phyloP scores from a whole-genome alignment of 2,888 invertebrate species.

The Tipula lateralis region DNA sequence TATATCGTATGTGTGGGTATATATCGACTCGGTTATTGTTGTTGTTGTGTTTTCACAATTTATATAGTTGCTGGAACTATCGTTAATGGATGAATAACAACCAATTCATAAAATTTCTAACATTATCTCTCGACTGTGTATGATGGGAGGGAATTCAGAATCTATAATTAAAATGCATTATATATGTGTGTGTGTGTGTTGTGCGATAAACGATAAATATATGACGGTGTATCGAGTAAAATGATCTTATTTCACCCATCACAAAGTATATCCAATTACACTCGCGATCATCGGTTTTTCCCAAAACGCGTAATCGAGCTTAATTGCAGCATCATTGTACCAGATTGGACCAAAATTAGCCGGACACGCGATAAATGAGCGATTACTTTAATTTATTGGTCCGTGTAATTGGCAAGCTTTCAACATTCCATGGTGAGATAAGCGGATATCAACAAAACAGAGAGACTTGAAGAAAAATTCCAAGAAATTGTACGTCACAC shows the following conservation, averaged over 20 bases:
- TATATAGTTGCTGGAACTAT: neutral
- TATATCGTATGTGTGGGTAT: neutral
- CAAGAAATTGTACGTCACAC: neutral
- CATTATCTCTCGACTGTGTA: neutral
- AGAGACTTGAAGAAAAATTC: neutral
- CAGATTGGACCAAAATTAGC: neutral
- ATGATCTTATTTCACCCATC: neutral
- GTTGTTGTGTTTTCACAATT: neutral
- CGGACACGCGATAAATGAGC: neutral
- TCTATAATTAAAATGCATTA: neutral
- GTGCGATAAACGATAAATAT: neutral
- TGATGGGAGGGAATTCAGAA: neutral
- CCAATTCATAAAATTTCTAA: neutral
- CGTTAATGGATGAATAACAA: neutral
- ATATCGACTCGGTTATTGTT: neutral
- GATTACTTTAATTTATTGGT: neutral
- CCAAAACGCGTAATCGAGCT: neutral
- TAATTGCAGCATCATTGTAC: neutral
- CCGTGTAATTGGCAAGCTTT: neutral
- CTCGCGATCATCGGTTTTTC: neutral
- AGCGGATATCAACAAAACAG: neutral
- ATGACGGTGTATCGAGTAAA: neutral
- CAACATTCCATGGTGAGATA: neutral
- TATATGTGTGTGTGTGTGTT: too few species aligned
- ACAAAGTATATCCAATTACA: neutral